phyloP scores from a whole-genome alignment of 2,888 invertebrate genomes.

The Heteromyza rotundicornis region DNA sequence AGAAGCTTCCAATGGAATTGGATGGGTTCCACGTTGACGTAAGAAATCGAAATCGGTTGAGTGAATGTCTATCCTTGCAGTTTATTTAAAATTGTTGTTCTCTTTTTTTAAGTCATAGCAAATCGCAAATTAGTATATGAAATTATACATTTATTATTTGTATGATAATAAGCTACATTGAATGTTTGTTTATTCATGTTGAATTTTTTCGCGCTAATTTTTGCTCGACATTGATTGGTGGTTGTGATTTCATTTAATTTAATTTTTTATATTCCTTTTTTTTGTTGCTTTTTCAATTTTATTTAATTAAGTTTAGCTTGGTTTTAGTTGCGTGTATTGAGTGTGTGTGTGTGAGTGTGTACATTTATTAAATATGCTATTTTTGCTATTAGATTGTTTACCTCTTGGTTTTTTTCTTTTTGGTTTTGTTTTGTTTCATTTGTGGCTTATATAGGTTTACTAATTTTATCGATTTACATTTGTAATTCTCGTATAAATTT shows the following conservation, averaged over 20 bases:
- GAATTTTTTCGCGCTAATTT: constrained; percentile 31
- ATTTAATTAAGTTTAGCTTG: constrained; percentile 15
- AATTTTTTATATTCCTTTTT: constrained; percentile 27
- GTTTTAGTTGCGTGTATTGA: too few relatives aligned
- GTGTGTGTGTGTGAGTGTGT: constrained; percentile 23
- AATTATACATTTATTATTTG: constrained; percentile 39
- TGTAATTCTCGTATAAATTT: constrained; percentile 17
- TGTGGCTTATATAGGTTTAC: constrained; percentile 9
- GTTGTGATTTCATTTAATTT: constrained; percentile 54
- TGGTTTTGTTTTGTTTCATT: background rate
- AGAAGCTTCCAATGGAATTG: too few relatives aligned
- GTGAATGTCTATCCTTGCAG: constrained; percentile 18
- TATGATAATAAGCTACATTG: constrained; percentile 40
- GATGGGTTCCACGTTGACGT: too few relatives aligned
- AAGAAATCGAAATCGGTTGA: too few relatives aligned
- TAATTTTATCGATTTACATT: constrained; percentile 20
- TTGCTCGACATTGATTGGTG: constrained; percentile 56
- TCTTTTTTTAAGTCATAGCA: constrained; percentile 43
- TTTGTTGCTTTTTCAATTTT: constrained; percentile 30
- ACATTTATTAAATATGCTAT: constrained; percentile 43
- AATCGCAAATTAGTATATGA: constrained; percentile 58
- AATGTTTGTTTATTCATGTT: constrained; percentile 29
- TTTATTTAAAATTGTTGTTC: constrained; percentile 17
- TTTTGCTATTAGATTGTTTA: constrained; percentile 16
- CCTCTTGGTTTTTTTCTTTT: constrained; percentile 18